phyloP scores from a whole-genome alignment of 2,113 vertebrate genomes.

The Garra rufa region DNA sequence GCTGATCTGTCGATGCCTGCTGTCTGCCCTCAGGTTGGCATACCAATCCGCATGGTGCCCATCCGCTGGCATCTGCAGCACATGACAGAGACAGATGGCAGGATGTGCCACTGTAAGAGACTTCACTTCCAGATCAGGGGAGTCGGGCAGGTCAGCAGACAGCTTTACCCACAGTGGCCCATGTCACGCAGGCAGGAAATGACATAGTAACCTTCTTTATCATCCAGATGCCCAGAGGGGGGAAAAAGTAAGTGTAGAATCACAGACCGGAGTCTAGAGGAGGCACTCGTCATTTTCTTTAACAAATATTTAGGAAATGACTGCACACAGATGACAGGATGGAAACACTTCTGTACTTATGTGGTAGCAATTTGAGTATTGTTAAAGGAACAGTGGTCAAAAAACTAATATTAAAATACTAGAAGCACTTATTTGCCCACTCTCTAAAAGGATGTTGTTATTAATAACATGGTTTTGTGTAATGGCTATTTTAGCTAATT shows the following conservation, averaged over 20 bases:
- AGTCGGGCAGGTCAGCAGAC: slow-evolving; percentile 66
- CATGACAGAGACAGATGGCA: slow-evolving; percentile 62
- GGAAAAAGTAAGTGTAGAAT: slow-evolving; percentile 57
- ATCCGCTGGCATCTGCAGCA: slow-evolving; percentile 35
- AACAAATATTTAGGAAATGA: slow-evolving; percentile 58
- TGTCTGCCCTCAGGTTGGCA: slow-evolving; percentile 12
- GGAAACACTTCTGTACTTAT: neutral
- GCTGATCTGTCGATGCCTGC: slow-evolving; percentile 22
- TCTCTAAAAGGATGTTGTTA: neutral
- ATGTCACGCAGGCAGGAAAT: slow-evolving; percentile 60
- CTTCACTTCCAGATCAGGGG: slow-evolving; percentile 55
- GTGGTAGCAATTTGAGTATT: neutral
- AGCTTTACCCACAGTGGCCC: slow-evolving; percentile 58
- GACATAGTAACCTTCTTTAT: slow-evolving; percentile 66
- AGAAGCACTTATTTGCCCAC: neutral
- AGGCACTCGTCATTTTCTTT: slow-evolving; percentile 53
- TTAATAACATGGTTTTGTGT: neutral
- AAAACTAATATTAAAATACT: neutral
- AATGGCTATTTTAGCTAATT: neutral
- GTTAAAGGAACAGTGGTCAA: neutral
- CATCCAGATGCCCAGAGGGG: slow-evolving; percentile 56
- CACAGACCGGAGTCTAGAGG: slow-evolving; percentile 50
- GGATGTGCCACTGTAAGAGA: slow-evolving; percentile 61
- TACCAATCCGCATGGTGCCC: slow-evolving; percentile 41
- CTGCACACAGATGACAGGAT: neutral